Evolutionary conservation across 2,888 invertebrate genomes (phyloP), one percentile per base, ranked within the genome.

Genomic region (Cremastinae sp.): DNA sequence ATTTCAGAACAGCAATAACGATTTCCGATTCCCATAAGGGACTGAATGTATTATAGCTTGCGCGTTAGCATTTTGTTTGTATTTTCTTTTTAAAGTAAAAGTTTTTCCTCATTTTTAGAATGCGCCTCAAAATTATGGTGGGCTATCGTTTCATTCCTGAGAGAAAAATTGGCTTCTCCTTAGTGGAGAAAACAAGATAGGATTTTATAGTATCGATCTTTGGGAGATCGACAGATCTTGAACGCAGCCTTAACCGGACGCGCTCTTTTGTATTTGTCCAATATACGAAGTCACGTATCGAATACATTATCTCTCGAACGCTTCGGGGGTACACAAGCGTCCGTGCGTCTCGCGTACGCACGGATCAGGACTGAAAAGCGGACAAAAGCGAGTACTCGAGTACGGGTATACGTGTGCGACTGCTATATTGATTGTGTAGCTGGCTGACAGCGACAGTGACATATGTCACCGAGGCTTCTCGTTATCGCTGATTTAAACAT

Each of bases 401-500:
- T 74, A 71, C 74, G 75, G 73, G 77, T 80, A 80, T 78, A 80
- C 79, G 81, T 83, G 85, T 83, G 84, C 87, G 85, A 43, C 39
- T 55, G 70, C 51, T 87, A 86, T 89, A 89, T 89, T 89, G 89
- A 89, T 89, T 89, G 88, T 87, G 88, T 88, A 88, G 89, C 88
- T 86, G 87, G 88, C 88, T 89, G 89, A 88, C 88, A 89, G 88
- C 87, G 89, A 89, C 89, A 89, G 89, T 89, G 89, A 89, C 89
- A 89, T 88, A 89, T 89, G 89, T 89, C 89, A 89, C 87, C 86
- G 87, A 84, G 87, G 88, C 88, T 88, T 88, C 88, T 89, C 89
- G 89, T 89, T 89, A 89, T 89, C 89, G 89, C 88, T 88, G 89
- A 89, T 89, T 89, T 89, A 89, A 89, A 89, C 89, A 89, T 89